Conservation (phyloP, 2,113 vertebrate genomes). For the Vulpes lagopus region DNA sequence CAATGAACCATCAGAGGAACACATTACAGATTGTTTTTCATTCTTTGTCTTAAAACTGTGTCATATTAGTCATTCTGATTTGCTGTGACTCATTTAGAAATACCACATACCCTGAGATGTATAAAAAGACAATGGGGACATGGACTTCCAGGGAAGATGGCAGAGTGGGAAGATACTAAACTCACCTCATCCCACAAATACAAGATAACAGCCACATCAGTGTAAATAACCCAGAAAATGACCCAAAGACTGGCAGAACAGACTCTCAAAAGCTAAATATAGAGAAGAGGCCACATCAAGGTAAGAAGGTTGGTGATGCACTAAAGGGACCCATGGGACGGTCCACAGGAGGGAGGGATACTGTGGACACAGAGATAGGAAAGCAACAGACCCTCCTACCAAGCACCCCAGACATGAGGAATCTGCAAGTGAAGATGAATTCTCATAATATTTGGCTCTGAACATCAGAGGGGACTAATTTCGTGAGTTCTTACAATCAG, state of each 20-base stretch:
- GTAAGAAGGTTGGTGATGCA: background rate
- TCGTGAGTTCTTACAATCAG: background rate
- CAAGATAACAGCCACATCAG: background rate
- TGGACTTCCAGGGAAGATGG: background rate
- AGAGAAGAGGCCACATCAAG: background rate
- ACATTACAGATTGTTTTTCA: background rate
- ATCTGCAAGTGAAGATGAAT: background rate
- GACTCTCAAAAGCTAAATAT: background rate
- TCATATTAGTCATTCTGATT: background rate
- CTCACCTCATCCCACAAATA: background rate
- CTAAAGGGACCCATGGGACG: background rate
- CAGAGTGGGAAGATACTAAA: background rate
- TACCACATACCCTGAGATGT: background rate
- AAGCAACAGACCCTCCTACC: background rate
- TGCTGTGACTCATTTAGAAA: background rate
- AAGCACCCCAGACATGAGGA: background rate
- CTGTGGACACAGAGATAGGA: background rate
- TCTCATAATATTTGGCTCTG: background rate
- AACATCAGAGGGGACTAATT: background rate
- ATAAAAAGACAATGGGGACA: background rate
- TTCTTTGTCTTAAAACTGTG: background rate
- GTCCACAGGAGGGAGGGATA: background rate
- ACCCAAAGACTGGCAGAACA: background rate
- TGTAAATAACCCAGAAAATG: background rate
- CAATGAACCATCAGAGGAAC: background rate